Conservation (phyloP, 2,888 invertebrate genomes). For the Spicauda simplicius region DNA sequence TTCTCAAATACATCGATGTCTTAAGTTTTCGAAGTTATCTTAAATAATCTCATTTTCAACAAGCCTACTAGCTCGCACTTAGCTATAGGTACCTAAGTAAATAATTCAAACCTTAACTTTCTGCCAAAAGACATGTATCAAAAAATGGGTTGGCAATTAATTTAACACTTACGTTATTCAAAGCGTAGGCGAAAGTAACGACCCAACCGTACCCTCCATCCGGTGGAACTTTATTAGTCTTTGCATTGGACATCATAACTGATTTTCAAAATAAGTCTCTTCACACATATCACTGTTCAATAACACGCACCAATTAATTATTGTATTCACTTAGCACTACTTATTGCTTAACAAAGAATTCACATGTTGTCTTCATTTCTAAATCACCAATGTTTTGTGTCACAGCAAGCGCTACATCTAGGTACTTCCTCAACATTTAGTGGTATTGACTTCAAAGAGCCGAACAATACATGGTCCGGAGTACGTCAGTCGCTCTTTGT, state of each 20-base stretch:
- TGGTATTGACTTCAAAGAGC: constrained; percentile 9
- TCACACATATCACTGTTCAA: constrained; percentile 6
- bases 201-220: constrained; percentile 89
- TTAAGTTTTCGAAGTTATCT: no score
- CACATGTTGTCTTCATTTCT: constrained; percentile 17
- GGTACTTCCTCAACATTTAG: not conserved
- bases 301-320: constrained; percentile 4
- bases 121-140: no score
- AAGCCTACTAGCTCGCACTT: no score
- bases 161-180: constrained; percentile 85
- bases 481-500: constrained; percentile 20
- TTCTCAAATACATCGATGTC: no score
- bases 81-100: no score
- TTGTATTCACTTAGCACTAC: no score
- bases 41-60: no score
- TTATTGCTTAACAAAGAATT: constrained; percentile 17
- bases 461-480: constrained; percentile 21
- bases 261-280: not conserved
- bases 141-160: not conserved
- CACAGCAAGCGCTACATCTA: not conserved
- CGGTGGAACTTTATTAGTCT: constrained; percentile 79
- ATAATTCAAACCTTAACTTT: no score
- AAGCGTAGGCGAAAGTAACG: constrained; percentile 84
- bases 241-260: constrained; percentile 58
- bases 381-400: not conserved